Evolutionary conservation across 2,113 vertebrate genomes (phyloP).

Genomic region (Peromyscus polionotus): DNA sequence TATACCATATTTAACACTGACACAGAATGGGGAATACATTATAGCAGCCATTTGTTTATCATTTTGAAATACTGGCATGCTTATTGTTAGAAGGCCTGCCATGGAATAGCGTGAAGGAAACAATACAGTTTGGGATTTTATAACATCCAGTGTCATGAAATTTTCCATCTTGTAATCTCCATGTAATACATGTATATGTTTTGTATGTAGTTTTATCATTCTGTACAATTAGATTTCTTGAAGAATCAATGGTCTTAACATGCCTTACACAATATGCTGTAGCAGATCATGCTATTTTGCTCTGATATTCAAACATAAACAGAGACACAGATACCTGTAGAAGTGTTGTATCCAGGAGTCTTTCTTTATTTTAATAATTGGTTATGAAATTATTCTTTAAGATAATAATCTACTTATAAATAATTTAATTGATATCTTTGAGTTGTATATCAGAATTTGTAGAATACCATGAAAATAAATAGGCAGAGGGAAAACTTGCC

Average conservation of each 20-base stretch:
- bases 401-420: background rate
- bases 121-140: background rate
- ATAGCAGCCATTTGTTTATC: background rate
- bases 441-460: background rate
- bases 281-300: background rate
- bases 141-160: background rate
- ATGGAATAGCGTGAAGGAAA: background rate
- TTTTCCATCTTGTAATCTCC: background rate
- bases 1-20: conserved; percentile 18
- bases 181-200: background rate
- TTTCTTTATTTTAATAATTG: conserved; percentile 28
- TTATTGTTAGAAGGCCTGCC: conserved; percentile 8
- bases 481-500: background rate
- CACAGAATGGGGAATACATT: background rate
- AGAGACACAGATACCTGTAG: background rate
- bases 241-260: background rate
- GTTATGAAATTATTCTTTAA: conserved; percentile 25
- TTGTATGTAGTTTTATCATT: background rate
- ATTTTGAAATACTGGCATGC: conserved; percentile 11
- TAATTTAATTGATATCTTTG: background rate
- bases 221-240: background rate
- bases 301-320: background rate
- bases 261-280: background rate
- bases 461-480: background rate
- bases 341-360: background rate